Base-by-base conservation (phyloP, 2,888 invertebrate species). In the Ferrisia virgata region DNA sequence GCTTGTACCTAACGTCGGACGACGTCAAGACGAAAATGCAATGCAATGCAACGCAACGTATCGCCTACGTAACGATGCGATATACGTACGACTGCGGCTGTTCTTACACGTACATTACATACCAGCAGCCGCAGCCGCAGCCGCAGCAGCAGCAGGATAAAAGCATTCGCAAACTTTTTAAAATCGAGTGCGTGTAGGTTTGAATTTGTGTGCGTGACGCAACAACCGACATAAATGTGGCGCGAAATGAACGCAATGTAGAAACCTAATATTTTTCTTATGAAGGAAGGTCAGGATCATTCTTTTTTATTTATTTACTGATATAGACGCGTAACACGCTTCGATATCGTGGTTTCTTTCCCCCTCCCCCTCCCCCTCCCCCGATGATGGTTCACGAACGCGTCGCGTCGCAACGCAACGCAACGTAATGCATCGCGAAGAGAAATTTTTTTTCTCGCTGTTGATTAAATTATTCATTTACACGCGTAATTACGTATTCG, bases 241-340 rank as follows among this genome's bases (percentile, higher is more conserved):
- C 72, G 72, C 72, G 72, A 76, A 76, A 76, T 36, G 72, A 76
- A 76, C 72, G 72, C 72, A 76, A 69, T 69, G 31, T 76, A 76
- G 36, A 36, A 76, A 76, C 33, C 36, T 76, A 76, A 76, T 76
- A 76, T 76, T 76, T 76, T 76, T 76, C 72, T 36, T 36, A 18
- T 76, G 72, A 76, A 76, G 72, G 72, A 76, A 76, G 72, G 72
- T 76, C 72, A 76, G 72, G 72, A 76, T 76, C 72, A 76, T 76
- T 76, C 72, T 76, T 76, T 36, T 76, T 76, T 76, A 76, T 76
- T 76, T 76, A 76, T 36, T 76, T 76, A 76, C 72, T 76, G 72
- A 76, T 76, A 76, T 33, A 36, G n/a, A n/a, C n/a, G n/a, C 72
- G 36, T 76, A 36, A 76, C 72, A 76, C 72, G 72, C 72, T 76